Evolutionary conservation across 2,888 invertebrate species (phyloP), one percentile per base, ranked within the genome.

Genomic region (Acrobasis consociella): DNA sequence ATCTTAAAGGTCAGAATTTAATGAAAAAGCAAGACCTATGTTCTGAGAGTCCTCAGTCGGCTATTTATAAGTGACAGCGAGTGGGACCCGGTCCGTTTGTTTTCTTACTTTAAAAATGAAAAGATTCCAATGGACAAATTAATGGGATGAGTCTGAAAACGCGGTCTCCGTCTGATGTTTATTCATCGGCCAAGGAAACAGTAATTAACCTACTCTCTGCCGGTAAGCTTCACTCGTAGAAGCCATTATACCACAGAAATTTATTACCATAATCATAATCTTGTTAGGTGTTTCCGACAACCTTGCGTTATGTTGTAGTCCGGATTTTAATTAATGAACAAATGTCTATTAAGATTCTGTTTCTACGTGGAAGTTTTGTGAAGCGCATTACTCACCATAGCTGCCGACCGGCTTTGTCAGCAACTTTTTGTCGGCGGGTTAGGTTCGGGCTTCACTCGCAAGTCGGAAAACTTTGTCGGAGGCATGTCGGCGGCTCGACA

Each of bases 11-110:
- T 51, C 17, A 51, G 56, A 62, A 51, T 50, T 62, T 62, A 62
- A 62, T 62, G 56, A 58, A 58, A 22, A 51, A 39, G 58, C 53
- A 53, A 11, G 63, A 52, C 56, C 49, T 51, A 60, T 60, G 65
- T 67, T 53, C 62, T 65, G 67, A 70, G 66, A 67, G 65, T 64
- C 67, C 64, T 73, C 69, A 66, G 64, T 63, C 67, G 64, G 72
- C 72, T 71, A 72, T 76, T 75, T 72, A 74, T 75, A 72, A 74
- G 74, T 74, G 74, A 73, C 73, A 72, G 66, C 63, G 68, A 69
- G 67, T 66, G 64, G 65, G 69, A 67, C 65, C 68, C 65, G 66
- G 67, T 63, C 67, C 65, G 67, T 65, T 68, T 71, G 69, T 69
- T 72, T 66, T 73, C 68, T 70, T 69, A 64, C 68, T 73, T 71